Evolutionary conservation across 92 coral and sea anemone species (phyloP).

Genomic region (Zoanthus sansibaricus): DNA sequence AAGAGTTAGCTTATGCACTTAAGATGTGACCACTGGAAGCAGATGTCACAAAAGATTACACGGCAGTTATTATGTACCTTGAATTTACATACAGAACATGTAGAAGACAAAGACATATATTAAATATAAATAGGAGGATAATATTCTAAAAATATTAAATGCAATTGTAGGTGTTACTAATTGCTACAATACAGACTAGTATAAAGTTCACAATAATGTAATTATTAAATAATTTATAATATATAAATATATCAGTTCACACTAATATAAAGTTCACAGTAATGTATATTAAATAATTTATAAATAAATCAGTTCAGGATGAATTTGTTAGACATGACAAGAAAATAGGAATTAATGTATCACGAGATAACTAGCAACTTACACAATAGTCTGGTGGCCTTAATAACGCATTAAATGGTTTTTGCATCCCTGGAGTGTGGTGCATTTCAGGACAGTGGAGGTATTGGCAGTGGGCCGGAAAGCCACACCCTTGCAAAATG

Average conservation of each 20-base stretch:
- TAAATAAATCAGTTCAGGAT: slow-evolving; percentile 41
- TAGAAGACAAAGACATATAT: slow-evolving; percentile 37
- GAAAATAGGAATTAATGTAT: slow-evolving; percentile 29
- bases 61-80: slow-evolving; percentile 55
- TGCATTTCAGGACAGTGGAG: no score
- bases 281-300: slow-evolving; percentile 26
- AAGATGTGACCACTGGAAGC: slow-evolving; percentile 64
- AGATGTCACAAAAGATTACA: slow-evolving; percentile 58
- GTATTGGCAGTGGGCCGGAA: no score
- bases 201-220: slow-evolving; percentile 21
- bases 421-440: no score
- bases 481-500: no score
- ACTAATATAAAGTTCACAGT: slow-evolving; percentile 30
- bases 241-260: not conserved
- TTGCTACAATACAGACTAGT: slow-evolving; percentile 26
- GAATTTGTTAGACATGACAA: slow-evolving; percentile 36
- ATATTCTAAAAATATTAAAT: slow-evolving; percentile 25
- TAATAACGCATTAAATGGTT: no score
- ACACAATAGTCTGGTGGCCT: no score
- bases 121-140: slow-evolving; percentile 17
- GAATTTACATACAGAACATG: slow-evolving; percentile 57
- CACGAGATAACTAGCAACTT: slow-evolving; percentile 30
- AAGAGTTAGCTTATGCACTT: slow-evolving; percentile 55
- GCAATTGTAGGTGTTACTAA: slow-evolving; percentile 37
- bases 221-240: slow-evolving; percentile 28